Evolutionary conservation across 2,888 invertebrate species (phyloP).

Genomic region (Litoditis marina): DNA sequence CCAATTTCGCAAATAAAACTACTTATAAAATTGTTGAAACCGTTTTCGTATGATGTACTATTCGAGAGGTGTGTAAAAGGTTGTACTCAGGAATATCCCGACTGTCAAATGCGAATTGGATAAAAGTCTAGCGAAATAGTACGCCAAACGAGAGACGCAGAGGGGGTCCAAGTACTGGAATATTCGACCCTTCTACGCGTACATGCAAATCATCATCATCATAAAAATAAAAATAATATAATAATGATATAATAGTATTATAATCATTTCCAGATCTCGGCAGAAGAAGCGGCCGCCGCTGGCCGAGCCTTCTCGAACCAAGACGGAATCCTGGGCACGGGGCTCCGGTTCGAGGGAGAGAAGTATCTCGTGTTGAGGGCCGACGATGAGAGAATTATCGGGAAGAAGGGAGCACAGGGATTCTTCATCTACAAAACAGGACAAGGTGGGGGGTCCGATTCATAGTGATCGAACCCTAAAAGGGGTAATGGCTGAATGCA

Average conservation of each 20-base stretch:
- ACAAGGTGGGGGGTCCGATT: conserved; percentile 54
- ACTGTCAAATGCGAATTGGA: no score
- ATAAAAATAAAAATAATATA: background rate
- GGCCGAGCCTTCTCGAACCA: conserved; percentile 47
- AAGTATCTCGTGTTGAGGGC: conserved; percentile 57
- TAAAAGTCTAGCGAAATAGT: no score
- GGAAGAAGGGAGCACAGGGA: conserved; percentile 59
- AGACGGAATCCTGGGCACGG: conserved; percentile 53
- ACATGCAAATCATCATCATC: background rate
- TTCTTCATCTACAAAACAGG: conserved; percentile 61
- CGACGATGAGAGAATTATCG: conserved; percentile 60
- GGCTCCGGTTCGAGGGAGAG: conserved; percentile 58
- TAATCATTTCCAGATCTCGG: conserved; percentile 31
- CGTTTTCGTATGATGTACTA: no score
- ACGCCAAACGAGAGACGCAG: no score
- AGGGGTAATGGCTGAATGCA: no score
- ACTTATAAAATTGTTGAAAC: no score
- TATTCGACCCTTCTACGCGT: no score
- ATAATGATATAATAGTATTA: background rate
- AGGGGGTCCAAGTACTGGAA: no score
- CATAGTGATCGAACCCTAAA: background rate
- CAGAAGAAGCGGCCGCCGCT: conserved; percentile 49
- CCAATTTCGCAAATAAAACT: no score
- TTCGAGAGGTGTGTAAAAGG: no score
- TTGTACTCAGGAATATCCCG: no score